Base-by-base conservation (phyloP, 2,888 invertebrate species). In the Tenthredo scrophulariae region DNA sequence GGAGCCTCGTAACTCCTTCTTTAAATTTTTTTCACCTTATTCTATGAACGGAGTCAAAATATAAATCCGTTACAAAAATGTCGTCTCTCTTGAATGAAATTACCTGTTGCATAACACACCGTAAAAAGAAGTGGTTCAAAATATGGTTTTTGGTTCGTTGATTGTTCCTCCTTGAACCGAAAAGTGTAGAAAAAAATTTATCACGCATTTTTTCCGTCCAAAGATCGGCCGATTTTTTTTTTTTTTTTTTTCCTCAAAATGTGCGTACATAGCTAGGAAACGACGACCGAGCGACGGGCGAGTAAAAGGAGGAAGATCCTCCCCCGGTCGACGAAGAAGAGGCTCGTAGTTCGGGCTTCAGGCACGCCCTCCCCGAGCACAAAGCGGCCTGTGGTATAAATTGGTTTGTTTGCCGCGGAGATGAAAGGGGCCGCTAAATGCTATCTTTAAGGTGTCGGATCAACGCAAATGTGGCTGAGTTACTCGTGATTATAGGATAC, bases 341-440 rank as follows among this genome's bases (percentile, higher is more conserved):
- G 83, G 75, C 85, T 84, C 85, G 77, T 67, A 85, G 84, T 84
- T 84, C 85, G 85, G 85, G 84, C 86, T 93, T 94, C 65, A 94
- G 94, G 89, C 92, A 94, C 88, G 94, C 95, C 94, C 94, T 87
- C 94, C 89, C 91, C 94, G 88, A 94, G 94, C 91, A 91, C 95
- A 88, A 95, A 95, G 90, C 94, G 94, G 91, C 90, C 93, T 92
- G 92, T 91, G 91, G 93, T 93, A 93, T 93, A 93, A 93, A 93
- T 93, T 93, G 93, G 93, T 93, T 93, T 93, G 93, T 93, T 93
- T 93, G 93, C 93, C 93, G 93, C 92, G 92, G 92, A 93, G 93
- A 93, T 93, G 93, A 93, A 93, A 93, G 93, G 93, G 92, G 92
- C 93, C 93, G 93, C 93, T 93, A 93, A 93, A 93, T 93, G 93